Percentiles rank a stretch among this genome's conserved stretches.
phyloP scores from a whole-genome alignment of 2,113 vertebrate species.

The Osmerus eperlanus region DNA sequence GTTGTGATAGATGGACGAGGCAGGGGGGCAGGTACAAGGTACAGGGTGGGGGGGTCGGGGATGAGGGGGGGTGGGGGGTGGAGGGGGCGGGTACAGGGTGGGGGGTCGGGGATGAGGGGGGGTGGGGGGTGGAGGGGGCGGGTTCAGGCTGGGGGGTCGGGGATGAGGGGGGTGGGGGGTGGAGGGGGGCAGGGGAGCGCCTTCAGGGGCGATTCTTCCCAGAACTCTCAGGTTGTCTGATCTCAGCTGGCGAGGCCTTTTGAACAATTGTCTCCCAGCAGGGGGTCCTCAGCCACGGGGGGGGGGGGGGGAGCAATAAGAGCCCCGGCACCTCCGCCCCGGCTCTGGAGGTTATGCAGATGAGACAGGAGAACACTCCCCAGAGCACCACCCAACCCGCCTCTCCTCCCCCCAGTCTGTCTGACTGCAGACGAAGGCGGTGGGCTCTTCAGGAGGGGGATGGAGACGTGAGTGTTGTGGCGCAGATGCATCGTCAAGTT shows the following conservation, averaged over 20 bases:
- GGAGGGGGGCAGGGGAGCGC: conserved; percentile 9
- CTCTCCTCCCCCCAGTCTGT: too few relatives aligned
- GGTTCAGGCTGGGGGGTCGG: neutral
- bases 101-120: conserved; percentile 1
- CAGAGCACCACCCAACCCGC: too few relatives aligned
- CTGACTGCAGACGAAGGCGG: too few relatives aligned
- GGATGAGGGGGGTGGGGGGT: conserved; percentile 12
- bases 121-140: neutral
- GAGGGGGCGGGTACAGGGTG: conserved; percentile 15
- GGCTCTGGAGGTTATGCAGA: conserved; percentile 46
- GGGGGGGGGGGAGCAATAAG: neutral
- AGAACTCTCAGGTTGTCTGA: conserved; percentile 35
- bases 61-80: too few relatives aligned
- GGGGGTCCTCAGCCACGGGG: conserved; percentile 24
- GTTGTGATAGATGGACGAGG: neutral
- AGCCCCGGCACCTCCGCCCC: conserved; percentile 40
- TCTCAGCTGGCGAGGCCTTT: conserved; percentile 55
- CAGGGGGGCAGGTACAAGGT: conserved; percentile 4
- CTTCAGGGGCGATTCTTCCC: conserved; percentile 28
- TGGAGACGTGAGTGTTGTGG: neutral
- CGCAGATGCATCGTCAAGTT: neutral
- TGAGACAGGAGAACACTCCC: neutral
- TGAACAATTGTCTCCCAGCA: conserved; percentile 46
- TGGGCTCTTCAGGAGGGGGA: neutral
- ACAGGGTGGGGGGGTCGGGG: conserved; percentile 9